Percentiles rank a stretch among this genome's conserved stretches.
Evolutionary conservation across 2,113 vertebrate genomes (phyloP).

Genomic region (Gopherus flavomarginatus): DNA sequence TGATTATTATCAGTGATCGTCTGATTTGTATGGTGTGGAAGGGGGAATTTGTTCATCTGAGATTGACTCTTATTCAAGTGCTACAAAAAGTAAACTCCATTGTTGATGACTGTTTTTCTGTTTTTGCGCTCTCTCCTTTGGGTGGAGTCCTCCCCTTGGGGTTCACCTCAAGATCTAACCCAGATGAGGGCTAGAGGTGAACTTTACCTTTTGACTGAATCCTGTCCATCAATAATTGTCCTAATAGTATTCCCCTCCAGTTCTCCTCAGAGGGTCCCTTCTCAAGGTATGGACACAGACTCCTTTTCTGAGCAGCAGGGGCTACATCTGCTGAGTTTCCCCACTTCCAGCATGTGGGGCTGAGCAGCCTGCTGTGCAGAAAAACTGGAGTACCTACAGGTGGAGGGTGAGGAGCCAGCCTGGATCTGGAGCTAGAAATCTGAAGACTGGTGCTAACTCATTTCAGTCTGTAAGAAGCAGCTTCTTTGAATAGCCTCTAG

Average conservation of each 20-base stretch:
- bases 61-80: neutral
- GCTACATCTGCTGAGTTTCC: neutral
- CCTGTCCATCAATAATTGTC: no score
- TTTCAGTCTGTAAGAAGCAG: neutral
- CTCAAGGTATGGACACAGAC: neutral
- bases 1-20: neutral
- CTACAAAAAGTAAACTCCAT: neutral
- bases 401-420: neutral
- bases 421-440: neutral
- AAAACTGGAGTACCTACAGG: neutral
- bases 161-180: neutral
- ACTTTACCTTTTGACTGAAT: no score
- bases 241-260: no score
- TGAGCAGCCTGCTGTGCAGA: neutral
- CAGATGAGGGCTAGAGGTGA: no score
- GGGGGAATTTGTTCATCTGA: neutral
- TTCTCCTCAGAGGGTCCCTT: no score
- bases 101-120: accelerated
- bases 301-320: neutral
- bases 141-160: neutral
- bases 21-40: neutral
- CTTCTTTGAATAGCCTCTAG: constrained; percentile 6
- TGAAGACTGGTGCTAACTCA: neutral
- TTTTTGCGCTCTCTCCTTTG: accelerated
- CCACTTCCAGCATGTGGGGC: neutral